Percentiles rank a stretch among this genome's conserved stretches.
These are phyloP conservation scores for Mobula birostris DNA, from an alignment of 2,113 vertebrate species.

Conservation along the genomic window DNA sequence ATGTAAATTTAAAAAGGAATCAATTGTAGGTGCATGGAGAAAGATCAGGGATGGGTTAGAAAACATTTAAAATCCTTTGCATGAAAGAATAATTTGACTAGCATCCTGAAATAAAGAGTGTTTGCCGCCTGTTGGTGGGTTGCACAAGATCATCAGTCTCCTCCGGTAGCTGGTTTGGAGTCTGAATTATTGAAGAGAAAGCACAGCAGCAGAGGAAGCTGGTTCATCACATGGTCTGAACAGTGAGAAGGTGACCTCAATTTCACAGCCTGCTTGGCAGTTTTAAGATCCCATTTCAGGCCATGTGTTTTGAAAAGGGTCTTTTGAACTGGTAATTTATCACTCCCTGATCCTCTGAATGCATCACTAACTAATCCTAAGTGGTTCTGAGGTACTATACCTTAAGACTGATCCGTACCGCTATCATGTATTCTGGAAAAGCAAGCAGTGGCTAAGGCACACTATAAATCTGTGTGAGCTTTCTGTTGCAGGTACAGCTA, in stretches of 20 bases:
- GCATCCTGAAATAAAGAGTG: neutral
- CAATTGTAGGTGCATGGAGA: neutral
- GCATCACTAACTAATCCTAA: neutral
- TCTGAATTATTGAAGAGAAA: constrained; percentile 24
- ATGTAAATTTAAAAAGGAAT: neutral
- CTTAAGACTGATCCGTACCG: neutral
- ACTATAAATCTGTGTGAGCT: no score
- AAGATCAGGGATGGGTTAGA: neutral
- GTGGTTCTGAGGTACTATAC: neutral
- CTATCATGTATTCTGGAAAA: neutral
- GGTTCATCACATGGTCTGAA: neutral
- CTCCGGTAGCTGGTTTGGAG: neutral
- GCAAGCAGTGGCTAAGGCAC: neutral
- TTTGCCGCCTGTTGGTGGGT: neutral
- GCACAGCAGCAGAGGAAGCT: neutral
- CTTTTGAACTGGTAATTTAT: neutral
- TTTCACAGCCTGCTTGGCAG: neutral
- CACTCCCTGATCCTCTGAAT: neutral
- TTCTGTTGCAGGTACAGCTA: neutral
- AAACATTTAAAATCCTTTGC: neutral
- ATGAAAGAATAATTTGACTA: no score
- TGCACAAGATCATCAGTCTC: neutral
- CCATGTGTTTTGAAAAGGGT: neutral
- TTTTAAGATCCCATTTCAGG: constrained; percentile 15
- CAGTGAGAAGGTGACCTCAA: neutral